These are phyloP conservation scores for Aphelocoma californica DNA, from an alignment of 2,797 vertebrate genomes.

Conservation along the genomic window DNA sequence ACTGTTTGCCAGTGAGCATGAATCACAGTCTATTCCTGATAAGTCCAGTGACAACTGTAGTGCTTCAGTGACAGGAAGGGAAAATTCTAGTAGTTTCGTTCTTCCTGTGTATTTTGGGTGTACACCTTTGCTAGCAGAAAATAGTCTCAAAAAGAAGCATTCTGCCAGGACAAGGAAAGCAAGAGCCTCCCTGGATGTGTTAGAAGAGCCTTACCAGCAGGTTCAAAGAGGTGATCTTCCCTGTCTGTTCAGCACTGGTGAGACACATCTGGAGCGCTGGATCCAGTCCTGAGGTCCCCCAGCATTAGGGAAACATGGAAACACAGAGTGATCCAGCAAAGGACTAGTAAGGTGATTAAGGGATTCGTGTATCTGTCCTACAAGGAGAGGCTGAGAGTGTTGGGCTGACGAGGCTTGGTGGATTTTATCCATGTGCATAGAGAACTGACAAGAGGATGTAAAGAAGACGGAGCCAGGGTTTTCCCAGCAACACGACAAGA, in stretches of 20 bases:
- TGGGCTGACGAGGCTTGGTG: not conserved
- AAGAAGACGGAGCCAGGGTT: not conserved
- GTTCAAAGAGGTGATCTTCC: not conserved
- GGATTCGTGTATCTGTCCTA: not conserved
- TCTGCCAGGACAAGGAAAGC: not conserved
- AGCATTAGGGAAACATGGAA: not conserved
- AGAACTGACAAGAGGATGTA: not conserved
- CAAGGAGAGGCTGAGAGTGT: not conserved
- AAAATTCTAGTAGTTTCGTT: not conserved
- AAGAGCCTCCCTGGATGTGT: not conserved
- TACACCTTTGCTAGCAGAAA: not conserved
- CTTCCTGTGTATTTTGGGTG: not conserved
- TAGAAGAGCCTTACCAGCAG: not conserved
- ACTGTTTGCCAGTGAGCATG: slow-evolving; percentile 11
- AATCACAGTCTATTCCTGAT: slow-evolving; percentile 36
- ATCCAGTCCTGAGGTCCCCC: not conserved
- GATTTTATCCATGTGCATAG: not conserved
- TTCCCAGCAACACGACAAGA: not conserved
- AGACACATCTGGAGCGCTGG: not conserved
- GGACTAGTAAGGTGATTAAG: not conserved
- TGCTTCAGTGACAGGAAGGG: not conserved
- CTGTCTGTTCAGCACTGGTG: not conserved
- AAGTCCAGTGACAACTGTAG: not conserved
- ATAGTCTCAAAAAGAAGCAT: not conserved
- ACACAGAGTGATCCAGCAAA: not conserved